Evolutionary conservation across 2,113 vertebrate species (phyloP).

Genomic region (Eclectus roratus): DNA sequence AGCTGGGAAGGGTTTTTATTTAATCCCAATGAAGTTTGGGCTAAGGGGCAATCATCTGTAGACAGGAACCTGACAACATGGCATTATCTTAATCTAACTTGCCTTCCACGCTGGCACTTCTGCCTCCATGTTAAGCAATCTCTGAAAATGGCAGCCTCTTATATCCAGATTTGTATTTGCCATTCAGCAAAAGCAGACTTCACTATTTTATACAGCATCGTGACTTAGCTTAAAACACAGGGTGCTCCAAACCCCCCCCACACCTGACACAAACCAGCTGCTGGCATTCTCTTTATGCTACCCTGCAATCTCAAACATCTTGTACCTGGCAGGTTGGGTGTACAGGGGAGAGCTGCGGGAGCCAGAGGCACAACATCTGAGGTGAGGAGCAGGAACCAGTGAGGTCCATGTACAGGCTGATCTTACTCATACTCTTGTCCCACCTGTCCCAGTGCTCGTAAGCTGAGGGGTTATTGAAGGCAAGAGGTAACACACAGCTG

Average conservation of each 20-base stretch:
- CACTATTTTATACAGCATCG: not conserved
- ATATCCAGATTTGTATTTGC: not conserved
- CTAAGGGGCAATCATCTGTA: not conserved
- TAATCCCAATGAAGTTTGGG: not conserved
- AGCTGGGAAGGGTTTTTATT: not conserved
- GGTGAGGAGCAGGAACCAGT: not conserved
- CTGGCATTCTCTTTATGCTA: fast-evolving
- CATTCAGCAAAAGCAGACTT: not conserved
- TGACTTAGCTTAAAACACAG: not conserved
- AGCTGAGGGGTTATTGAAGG: not conserved
- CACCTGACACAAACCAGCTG: fast-evolving
- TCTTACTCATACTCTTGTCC: fast-evolving
- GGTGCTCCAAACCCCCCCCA: fast-evolving
- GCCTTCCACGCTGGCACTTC: conserved; percentile 35
- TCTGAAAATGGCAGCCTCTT: not conserved
- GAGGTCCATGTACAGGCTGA: not conserved
- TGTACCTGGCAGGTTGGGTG: fast-evolving
- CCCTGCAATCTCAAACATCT: not conserved
- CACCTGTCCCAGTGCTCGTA: fast-evolving
- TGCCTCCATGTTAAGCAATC: not conserved
- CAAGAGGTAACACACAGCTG: fast-evolving
- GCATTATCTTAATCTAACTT: conserved; percentile 22
- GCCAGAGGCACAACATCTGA: not conserved
- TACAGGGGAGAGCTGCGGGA: fast-evolving
- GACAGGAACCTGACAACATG: not conserved